Conservation (phyloP, 1,140 invertebrate genomes). For the Teleogryllus occipitalis region DNA sequence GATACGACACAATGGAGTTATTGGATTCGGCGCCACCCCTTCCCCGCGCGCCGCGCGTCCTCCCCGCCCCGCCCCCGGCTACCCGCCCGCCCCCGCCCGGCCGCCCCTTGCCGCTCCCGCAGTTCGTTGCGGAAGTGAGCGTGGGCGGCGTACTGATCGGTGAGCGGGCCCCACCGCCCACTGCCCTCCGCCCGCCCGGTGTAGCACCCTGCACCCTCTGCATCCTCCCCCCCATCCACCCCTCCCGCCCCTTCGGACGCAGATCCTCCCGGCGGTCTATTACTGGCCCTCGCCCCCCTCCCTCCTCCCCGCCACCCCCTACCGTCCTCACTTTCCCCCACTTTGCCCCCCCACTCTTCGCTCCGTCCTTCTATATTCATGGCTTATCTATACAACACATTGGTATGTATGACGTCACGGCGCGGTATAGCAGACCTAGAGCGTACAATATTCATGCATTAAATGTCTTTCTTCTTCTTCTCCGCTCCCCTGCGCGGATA, state of each 20-base stretch:
- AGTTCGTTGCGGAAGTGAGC: constrained; percentile 3
- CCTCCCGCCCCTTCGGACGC: not conserved
- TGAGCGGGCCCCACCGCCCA: not conserved
- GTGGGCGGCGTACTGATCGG: constrained; percentile 2
- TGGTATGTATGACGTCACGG: not conserved
- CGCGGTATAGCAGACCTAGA: not conserved
- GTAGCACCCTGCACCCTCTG: no score
- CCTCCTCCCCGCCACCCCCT: no score
- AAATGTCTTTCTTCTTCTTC: not conserved
- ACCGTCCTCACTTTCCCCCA: no score
- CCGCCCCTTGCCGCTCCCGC: not conserved
- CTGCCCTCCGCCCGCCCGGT: not conserved
- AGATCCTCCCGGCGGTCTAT: not conserved
- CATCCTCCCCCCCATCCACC: not conserved
- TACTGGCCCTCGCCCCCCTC: not conserved
- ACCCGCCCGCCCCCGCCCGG: no score
- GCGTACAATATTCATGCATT: not conserved
- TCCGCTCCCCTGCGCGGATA: not conserved
- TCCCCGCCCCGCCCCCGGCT: no score
- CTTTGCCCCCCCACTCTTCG: no score
- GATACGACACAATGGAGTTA: not conserved
- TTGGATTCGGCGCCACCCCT: not conserved
- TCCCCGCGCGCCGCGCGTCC: not conserved
- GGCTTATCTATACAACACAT: not conserved
- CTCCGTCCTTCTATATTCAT: not conserved